Percentiles rank a stretch among this genome's conserved stretches.
Evolutionary conservation across 53 echinoderm and acorn worm species (phyloP).

Genomic region (Paracentrotus lividus): DNA sequence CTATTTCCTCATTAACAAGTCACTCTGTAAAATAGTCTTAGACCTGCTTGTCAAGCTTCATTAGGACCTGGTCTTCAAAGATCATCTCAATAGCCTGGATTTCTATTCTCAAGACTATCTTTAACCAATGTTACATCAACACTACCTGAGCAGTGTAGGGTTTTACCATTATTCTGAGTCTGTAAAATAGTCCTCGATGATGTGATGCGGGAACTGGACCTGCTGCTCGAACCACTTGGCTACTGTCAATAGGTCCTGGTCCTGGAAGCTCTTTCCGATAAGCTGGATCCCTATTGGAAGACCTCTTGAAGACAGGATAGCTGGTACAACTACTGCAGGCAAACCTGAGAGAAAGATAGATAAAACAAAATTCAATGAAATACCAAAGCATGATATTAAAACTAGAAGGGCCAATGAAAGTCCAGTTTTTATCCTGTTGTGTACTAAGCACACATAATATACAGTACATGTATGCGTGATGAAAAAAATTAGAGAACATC

Average conservation of each 20-base stretch:
- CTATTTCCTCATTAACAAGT: too few species aligned
- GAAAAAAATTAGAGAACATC: too few species aligned
- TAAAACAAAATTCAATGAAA: background rate
- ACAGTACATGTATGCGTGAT: too few species aligned
- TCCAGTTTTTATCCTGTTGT: background rate
- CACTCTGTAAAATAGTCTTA: too few species aligned
- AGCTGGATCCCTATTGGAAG: slow-evolving; percentile 94
- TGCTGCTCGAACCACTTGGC: slow-evolving; percentile 95
- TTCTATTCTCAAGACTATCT: too few species aligned
- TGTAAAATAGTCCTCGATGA: slow-evolving; percentile 78
- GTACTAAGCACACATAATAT: too few species aligned
- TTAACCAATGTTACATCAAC: too few species aligned
- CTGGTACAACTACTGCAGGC: slow-evolving; percentile 86
- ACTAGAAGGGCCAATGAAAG: background rate
- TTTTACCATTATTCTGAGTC: background rate
- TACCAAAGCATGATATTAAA: too few species aligned
- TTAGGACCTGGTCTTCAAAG: too few species aligned
- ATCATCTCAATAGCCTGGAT: too few species aligned
- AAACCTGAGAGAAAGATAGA: slow-evolving; percentile 76
- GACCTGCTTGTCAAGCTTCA: too few species aligned
- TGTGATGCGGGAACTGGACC: slow-evolving; percentile 84
- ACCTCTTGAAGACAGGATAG: slow-evolving; percentile 79
- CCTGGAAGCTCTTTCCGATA: slow-evolving; percentile 82
- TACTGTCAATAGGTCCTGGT: slow-evolving; percentile 80
- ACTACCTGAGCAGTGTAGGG: too few species aligned